Evolutionary conservation across 1,140 invertebrate species (phyloP).

Genomic region (Lepidurus apus): DNA sequence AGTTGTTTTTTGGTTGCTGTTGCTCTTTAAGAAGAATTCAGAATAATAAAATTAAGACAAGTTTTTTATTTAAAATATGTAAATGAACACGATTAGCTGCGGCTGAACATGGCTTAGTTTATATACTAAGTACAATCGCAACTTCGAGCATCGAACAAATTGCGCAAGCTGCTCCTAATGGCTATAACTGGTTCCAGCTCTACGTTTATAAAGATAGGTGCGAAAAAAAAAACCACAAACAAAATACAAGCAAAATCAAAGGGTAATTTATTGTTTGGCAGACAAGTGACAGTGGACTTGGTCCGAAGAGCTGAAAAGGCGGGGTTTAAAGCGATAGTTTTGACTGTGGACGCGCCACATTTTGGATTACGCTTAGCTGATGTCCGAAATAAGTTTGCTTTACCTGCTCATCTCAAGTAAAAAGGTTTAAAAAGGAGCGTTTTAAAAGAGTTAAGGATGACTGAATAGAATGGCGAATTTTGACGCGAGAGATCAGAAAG

Average conservation of each 20-base stretch:
- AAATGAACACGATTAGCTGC: slow-evolving; percentile 46
- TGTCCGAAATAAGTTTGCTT: slow-evolving; percentile 71
- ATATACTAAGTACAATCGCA: slow-evolving; percentile 50
- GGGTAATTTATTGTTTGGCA: slow-evolving; percentile 37
- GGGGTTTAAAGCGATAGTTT: slow-evolving; percentile 77
- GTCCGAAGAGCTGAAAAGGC: slow-evolving; percentile 71
- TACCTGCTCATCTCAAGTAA: slow-evolving; percentile 53
- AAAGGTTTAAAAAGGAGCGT: background rate
- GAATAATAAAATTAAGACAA: background rate
- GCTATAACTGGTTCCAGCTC: slow-evolving; percentile 48
- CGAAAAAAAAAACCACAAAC: background rate
- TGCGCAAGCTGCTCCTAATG: slow-evolving; percentile 43
- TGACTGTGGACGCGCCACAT: slow-evolving; percentile 84
- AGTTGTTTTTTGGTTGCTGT: no score
- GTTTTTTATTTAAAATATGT: background rate
- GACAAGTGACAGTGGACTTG: slow-evolving; percentile 65
- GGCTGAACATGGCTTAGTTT: slow-evolving; percentile 43
- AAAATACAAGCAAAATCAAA: background rate
- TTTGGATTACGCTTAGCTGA: slow-evolving; percentile 77
- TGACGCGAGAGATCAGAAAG: slow-evolving; percentile 37
- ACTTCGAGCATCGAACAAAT: slow-evolving; percentile 52
- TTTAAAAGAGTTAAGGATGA: no score
- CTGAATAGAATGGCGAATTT: slow-evolving; percentile 46
- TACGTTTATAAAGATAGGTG: slow-evolving; percentile 51
- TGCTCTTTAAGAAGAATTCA: no score